Evolutionary conservation across 2,113 vertebrate genomes (phyloP), one percentile per base, ranked within the genome.

Genomic region (Pandion haliaetus): DNA sequence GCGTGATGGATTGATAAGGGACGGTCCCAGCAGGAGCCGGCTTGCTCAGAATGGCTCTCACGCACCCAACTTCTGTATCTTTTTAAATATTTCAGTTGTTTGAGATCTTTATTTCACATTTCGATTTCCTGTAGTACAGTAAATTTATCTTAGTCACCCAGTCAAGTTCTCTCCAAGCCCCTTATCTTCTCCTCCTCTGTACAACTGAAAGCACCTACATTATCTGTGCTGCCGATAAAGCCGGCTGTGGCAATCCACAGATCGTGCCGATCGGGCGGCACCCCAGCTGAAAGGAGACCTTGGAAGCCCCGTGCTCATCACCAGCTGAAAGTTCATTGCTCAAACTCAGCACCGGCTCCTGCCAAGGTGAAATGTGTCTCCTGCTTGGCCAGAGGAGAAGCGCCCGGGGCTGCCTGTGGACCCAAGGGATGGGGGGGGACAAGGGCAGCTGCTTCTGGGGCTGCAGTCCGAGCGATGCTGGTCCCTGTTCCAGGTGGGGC

Each of bases 121-220:
- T 98, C 96, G 91, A 98, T 98, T 98, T 98, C 97, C 98, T 98
- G 97, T 82, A 85, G 94, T 95, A 95, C 93, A 94, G 94, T 95
- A 93, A 92, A 98, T 98, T 98, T 98, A 98, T 98, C 98, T 98
- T 93, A 88, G 97, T 97, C 98, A 90, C 86, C 97, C 98, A 92
- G 96, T 96, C 98, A 96, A 90, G 93, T 95, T 98, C 95, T 97
- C 76, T 86, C 50, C 54, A 1, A 77, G 90, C 89, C 79, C 62
- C 97, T 98, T 98, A 98, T 98, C 98, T 95, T 95, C 98, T 92
- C 73, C 93, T 95, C 95, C 96, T 49, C 54, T 10, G 83, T 84
- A 57, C 73, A 3, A 42, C 97, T 87, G 94, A 95, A 93, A 97
- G 97, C 97, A 96, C 95, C 96, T 79, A 71, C 93, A 8, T 94